Percentiles rank a stretch among this genome's conserved stretches.
phyloP scores from a whole-genome alignment of 1,140 invertebrate species.

The Cyclargus thomasi region DNA sequence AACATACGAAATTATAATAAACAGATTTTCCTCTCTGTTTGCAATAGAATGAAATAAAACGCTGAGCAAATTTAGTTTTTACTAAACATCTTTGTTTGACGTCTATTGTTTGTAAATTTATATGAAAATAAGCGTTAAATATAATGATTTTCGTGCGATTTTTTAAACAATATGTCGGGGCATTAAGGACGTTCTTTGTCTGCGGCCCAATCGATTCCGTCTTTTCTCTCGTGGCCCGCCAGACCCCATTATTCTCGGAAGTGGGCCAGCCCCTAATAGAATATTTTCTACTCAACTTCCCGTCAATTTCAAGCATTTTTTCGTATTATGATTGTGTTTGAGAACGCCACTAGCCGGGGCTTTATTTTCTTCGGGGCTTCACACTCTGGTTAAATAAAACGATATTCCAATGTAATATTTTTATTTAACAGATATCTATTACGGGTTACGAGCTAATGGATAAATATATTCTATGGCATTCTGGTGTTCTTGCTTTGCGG shows the following conservation, averaged over 20 bases:
- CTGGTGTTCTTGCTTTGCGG: not conserved
- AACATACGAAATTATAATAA: too few relatives aligned
- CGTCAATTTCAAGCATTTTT: not conserved
- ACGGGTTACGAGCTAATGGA: too few relatives aligned
- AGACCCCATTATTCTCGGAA: constrained; percentile 28
- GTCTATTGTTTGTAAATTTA: not conserved
- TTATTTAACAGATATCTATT: too few relatives aligned
- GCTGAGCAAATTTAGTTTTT: not conserved
- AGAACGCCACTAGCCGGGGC: not conserved
- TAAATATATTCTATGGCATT: too few relatives aligned
- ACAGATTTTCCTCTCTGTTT: not conserved
- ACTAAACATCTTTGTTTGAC: not conserved
- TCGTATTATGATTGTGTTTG: not conserved
- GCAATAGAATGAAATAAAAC: not conserved
- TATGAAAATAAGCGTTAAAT: not conserved
- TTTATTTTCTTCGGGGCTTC: not conserved
- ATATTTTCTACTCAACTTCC: constrained; percentile 21
- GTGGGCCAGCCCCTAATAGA: constrained; percentile 27
- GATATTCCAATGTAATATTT: too few relatives aligned
- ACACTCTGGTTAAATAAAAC: too few relatives aligned
- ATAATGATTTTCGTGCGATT: constrained; percentile 8
- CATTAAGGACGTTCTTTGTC: constrained; percentile 26
- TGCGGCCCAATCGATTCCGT: constrained; percentile 25
- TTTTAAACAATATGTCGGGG: constrained; percentile 17
- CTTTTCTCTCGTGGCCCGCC: constrained; percentile 21